Conservation (phyloP, 2,888 invertebrate genomes). For the Lampropteryx suffumata region DNA sequence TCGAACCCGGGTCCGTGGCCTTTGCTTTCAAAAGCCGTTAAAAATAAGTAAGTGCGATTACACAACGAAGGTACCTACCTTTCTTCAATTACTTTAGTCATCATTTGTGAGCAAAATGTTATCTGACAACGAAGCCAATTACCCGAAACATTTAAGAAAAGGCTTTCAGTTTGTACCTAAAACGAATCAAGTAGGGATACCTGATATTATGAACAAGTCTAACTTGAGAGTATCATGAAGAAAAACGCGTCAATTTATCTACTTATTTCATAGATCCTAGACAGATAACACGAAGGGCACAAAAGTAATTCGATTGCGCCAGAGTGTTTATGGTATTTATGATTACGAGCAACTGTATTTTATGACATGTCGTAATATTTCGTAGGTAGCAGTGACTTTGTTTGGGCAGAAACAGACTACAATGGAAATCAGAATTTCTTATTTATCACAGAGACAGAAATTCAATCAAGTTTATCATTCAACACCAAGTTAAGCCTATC, state of each 20-base stretch:
- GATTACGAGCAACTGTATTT: constrained; percentile 29
- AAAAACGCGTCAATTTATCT: not conserved
- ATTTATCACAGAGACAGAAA: too few relatives aligned
- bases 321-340: constrained; percentile 27
- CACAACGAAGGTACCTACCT: not conserved
- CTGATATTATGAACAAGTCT: too few relatives aligned
- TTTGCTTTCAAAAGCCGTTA: constrained; percentile 1
- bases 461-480: too few relatives aligned
- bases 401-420: constrained; percentile 14
- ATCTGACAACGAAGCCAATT: too few relatives aligned
- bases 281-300: not conserved
- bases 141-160: too few relatives aligned
- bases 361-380: constrained; percentile 27
- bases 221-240: not conserved
- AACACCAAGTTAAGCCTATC: too few relatives aligned
- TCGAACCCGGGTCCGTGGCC: not conserved
- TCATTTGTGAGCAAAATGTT: too few relatives aligned
- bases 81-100: not conserved
- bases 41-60: not conserved
- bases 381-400: constrained; percentile 20
- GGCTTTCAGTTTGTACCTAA: too few relatives aligned
- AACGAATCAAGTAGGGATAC: too few relatives aligned
- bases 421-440: not conserved
- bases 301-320: constrained; percentile 25
- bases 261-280: constrained; percentile 11